Percentiles rank a stretch among this genome's conserved stretches.
phyloP scores from a whole-genome alignment of 2,113 vertebrate species.

The Erpornis zantholeuca region DNA sequence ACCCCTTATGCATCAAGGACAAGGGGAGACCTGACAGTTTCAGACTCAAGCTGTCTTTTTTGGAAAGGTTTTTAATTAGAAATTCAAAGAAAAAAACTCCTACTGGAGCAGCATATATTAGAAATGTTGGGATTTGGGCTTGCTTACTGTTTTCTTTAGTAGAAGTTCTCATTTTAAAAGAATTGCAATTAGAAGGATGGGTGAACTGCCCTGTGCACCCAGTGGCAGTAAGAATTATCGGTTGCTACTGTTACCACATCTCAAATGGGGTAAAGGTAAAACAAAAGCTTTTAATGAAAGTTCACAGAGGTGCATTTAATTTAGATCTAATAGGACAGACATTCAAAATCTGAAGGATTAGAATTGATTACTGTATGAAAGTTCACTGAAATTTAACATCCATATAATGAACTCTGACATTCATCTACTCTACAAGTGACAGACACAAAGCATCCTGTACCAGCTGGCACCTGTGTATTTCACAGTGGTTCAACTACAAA shows the following conservation, averaged over 20 bases:
- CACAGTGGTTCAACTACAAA: background rate
- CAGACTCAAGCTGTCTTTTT: constrained; percentile 32
- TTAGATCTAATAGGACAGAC: constrained; percentile 6
- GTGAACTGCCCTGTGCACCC: background rate
- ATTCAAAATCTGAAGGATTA: background rate
- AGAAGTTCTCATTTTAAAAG: constrained; percentile 39
- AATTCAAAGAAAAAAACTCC: constrained; percentile 61
- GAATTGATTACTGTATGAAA: background rate
- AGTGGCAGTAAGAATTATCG: background rate
- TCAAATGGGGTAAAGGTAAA: background rate
- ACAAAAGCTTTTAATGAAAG: constrained; percentile 5
- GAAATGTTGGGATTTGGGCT: constrained; percentile 11
- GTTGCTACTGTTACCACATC: background rate
- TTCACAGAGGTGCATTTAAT: constrained; percentile 13
- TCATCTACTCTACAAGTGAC: background rate
- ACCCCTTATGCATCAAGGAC: constrained; percentile 34
- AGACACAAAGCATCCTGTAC: background rate
- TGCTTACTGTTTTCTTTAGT: constrained; percentile 43
- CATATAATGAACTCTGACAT: background rate
- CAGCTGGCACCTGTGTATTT: background rate
- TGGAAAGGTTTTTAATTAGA: constrained; percentile 69
- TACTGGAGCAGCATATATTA: constrained; percentile 50
- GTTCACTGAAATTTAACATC: background rate
- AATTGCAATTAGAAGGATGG: constrained; percentile 9
- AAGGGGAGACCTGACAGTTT: constrained; percentile 49